Evolutionary conservation across 2,797 vertebrate genomes (phyloP).

Genomic region (Siniperca scherzeri): DNA sequence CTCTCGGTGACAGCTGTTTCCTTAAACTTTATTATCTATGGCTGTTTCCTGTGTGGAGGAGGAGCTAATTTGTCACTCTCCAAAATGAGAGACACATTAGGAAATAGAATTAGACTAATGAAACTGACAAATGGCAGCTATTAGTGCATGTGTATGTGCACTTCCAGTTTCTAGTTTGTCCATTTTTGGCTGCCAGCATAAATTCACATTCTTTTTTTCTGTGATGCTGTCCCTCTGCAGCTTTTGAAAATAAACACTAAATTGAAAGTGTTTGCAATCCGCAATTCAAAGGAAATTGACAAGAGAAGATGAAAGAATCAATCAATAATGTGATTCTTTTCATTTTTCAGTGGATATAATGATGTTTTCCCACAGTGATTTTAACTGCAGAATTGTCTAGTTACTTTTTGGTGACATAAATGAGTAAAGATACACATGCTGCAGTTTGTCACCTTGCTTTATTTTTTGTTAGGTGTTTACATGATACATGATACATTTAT

Average conservation of each 20-base stretch:
- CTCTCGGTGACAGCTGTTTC: slow-evolving; percentile 52
- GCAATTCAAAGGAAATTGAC: slow-evolving; percentile 4
- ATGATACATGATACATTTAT: not conserved
- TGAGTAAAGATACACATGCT: not conserved
- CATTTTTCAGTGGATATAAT: slow-evolving; percentile 18
- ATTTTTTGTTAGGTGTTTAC: not conserved
- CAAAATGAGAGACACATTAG: slow-evolving; percentile 59
- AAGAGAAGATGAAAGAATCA: not conserved
- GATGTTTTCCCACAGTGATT: slow-evolving; percentile 4
- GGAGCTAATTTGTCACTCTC: slow-evolving; percentile 55
- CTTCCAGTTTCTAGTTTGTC: slow-evolving; percentile 35
- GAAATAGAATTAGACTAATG: slow-evolving; percentile 71
- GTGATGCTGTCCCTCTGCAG: not conserved
- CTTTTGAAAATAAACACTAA: slow-evolving; percentile 29
- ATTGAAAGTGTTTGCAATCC: slow-evolving; percentile 3
- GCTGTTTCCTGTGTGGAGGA: slow-evolving; percentile 44
- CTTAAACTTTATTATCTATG: slow-evolving; percentile 52
- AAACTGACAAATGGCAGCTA: slow-evolving; percentile 73
- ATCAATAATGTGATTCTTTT: slow-evolving; percentile 17
- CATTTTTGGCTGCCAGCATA: slow-evolving; percentile 43
- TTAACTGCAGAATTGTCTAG: not conserved
- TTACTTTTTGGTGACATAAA: not conserved
- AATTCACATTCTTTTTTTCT: slow-evolving; percentile 17
- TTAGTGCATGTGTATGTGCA: slow-evolving; percentile 48
- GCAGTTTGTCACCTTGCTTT: not conserved